A percentile compares a stretch with the other conserved stretches of the same genome.
Conservation (phyloP, 2,888 invertebrate genomes). For the Mimas tiliae region DNA sequence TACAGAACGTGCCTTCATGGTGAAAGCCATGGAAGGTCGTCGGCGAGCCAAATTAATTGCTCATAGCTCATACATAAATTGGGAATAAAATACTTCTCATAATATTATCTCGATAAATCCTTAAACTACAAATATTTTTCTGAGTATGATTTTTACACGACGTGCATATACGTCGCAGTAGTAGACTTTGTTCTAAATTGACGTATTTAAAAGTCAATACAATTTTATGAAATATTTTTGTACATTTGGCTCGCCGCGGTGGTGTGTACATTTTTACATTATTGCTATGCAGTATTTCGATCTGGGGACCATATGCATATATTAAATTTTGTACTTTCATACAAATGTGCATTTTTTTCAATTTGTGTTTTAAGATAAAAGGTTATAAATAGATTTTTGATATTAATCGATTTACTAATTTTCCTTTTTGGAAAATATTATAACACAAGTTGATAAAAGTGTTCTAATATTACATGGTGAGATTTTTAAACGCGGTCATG, state of each 20-base stretch:
- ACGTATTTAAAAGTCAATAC: too few species aligned
- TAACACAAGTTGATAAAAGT: slow-evolving; percentile 7
- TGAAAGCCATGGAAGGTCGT: neutral
- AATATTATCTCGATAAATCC: neutral
- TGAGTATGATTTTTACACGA: too few species aligned
- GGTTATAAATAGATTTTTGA: neutral
- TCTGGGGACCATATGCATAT: slow-evolving; percentile 48
- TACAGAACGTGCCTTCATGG: neutral
- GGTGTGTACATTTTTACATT: slow-evolving; percentile 37
- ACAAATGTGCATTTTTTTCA: slow-evolving; percentile 13
- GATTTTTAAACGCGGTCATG: neutral
- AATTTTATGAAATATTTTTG: too few species aligned
- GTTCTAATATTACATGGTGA: neutral
- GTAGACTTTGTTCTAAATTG: too few species aligned
- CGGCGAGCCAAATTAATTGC: neutral
- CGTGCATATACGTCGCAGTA: too few species aligned
- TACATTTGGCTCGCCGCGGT: neutral
- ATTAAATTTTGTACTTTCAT: slow-evolving; percentile 38
- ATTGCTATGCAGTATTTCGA: slow-evolving; percentile 47
- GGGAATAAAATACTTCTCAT: neutral
- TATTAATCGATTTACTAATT: neutral
- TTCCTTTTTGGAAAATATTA: slow-evolving; percentile 2
- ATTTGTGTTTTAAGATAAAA: neutral
- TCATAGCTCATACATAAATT: too few species aligned
- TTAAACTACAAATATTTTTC: too few species aligned